Evolutionary conservation across 1,140 invertebrate species (phyloP).

Genomic region (Drosophila kurseongensis): DNA sequence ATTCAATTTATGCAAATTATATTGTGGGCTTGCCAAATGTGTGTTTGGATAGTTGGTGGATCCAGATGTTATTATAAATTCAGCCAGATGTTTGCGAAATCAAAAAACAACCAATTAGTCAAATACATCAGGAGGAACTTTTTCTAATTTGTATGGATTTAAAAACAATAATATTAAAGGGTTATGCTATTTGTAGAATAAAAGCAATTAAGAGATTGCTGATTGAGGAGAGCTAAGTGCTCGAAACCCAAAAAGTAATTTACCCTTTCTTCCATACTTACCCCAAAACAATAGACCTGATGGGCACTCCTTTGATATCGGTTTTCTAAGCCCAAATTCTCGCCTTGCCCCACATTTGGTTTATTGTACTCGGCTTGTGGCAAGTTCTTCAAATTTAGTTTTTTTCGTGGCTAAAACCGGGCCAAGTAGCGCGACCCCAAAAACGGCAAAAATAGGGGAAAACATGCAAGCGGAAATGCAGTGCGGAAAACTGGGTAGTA

Average conservation of each 20-base stretch:
- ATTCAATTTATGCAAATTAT: conserved; percentile 45
- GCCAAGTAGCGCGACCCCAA: conserved; percentile 66
- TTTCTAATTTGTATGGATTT: conserved; percentile 5
- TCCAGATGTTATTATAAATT: not conserved
- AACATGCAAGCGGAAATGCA: conserved; percentile 65
- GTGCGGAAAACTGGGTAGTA: conserved; percentile 9
- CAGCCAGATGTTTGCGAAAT: conserved; percentile 19
- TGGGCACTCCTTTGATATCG: conserved; percentile 18
- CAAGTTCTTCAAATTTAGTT: conserved; percentile 41
- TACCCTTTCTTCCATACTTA: conserved; percentile 3
- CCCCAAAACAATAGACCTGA: conserved; percentile 9
- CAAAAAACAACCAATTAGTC: conserved; percentile 7
- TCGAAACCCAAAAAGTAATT: conserved; percentile 7
- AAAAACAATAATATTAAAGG: not conserved
- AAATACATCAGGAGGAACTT: not conserved
- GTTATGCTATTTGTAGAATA: not conserved
- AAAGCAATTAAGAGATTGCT: too few relatives aligned
- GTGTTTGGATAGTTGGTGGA: conserved; percentile 3
- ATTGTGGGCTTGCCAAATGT: conserved; percentile 30
- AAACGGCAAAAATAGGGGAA: conserved; percentile 20
- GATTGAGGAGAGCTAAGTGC: not conserved
- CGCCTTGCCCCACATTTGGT: conserved; percentile 48
- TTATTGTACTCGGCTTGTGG: conserved; percentile 41
- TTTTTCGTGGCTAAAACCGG: conserved; percentile 26
- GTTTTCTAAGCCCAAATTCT: conserved; percentile 9